Conservation (phyloP, 2,797 vertebrate genomes). For the Crossoptilon crossoptilon region DNA sequence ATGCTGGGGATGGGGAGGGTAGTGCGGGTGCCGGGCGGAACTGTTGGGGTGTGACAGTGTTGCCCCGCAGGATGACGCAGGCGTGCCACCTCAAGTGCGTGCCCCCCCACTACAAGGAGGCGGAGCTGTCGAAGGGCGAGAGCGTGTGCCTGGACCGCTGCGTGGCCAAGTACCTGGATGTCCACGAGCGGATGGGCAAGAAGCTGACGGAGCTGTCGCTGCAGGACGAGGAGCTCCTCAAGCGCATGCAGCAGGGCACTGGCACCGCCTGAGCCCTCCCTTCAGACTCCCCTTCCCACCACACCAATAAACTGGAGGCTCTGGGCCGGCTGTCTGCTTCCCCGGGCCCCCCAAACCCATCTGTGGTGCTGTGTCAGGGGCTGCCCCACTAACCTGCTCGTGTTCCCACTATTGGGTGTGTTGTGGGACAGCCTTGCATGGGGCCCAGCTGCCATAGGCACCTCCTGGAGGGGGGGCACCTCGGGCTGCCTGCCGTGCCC, state of each 20-base stretch:
- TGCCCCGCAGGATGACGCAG: conserved; percentile 86
- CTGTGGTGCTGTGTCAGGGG: background rate
- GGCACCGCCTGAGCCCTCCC: conserved; percentile 55
- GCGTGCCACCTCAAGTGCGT: conserved; percentile 97
- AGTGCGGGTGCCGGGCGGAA: background rate
- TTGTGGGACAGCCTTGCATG: background rate
- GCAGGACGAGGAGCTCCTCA: conserved; percentile 95
- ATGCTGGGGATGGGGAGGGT: too few relatives aligned
- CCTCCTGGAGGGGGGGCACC: background rate
- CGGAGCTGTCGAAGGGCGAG: conserved; percentile 93
- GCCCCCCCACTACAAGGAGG: conserved; percentile 95
- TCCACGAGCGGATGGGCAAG: conserved; percentile 94
- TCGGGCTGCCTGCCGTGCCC: background rate
- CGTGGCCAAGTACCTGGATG: conserved; percentile 96
- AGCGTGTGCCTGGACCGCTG: conserved; percentile 96
- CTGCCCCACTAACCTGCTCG: background rate
- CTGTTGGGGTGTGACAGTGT: background rate
- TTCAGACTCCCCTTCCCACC: background rate
- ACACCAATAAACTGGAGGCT: conserved; percentile 43
- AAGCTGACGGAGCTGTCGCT: conserved; percentile 94
- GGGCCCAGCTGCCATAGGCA: accelerated
- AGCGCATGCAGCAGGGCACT: conserved; percentile 82
- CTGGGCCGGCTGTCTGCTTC: background rate
- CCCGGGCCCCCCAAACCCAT: background rate
- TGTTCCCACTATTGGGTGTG: background rate